These are phyloP conservation scores for Eupeodes corollae DNA, from an alignment of 1,140 invertebrate genomes.

Conservation along the genomic window DNA sequence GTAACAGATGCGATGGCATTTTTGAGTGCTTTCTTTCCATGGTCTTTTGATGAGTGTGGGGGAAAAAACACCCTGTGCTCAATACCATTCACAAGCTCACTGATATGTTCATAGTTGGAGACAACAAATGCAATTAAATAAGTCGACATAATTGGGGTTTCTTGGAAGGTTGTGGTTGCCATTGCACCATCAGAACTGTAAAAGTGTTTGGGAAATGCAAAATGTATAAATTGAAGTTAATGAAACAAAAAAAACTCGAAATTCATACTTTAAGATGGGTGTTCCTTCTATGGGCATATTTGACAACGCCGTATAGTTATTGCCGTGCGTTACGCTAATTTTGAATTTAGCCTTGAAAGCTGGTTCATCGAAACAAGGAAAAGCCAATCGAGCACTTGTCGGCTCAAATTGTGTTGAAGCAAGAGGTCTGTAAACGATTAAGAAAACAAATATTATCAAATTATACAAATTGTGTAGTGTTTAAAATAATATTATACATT, in stretches of 20 bases:
- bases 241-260: background rate
- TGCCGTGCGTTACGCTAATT: conserved; percentile 45
- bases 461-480: no score
- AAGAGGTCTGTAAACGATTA: conserved; percentile 45
- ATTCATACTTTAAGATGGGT: conserved; percentile 5
- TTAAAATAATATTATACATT: no score
- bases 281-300: conserved; percentile 43
- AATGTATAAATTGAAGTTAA: background rate
- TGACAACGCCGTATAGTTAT: conserved; percentile 41
- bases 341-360: conserved; percentile 60
- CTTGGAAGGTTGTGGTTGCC: conserved; percentile 36
- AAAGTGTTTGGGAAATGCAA: background rate
- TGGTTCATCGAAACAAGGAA: conserved; percentile 87
- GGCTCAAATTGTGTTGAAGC: conserved; percentile 72
- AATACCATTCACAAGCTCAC: conserved; percentile 19
- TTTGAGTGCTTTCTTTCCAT: conserved; percentile 45
- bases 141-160: conserved; percentile 57
- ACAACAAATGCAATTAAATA: conserved; percentile 66
- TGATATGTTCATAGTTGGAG: conserved; percentile 45
- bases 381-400: conserved; percentile 64
- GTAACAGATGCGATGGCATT: conserved; percentile 43
- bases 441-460: background rate
- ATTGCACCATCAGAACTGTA: conserved; percentile 10
- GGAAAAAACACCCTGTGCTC: conserved; percentile 52
- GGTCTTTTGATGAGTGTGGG: conserved; percentile 42